These are phyloP conservation scores for Anarrhichthys ocellatus DNA, from an alignment of 2,113 vertebrate genomes.

Conservation along the genomic window DNA sequence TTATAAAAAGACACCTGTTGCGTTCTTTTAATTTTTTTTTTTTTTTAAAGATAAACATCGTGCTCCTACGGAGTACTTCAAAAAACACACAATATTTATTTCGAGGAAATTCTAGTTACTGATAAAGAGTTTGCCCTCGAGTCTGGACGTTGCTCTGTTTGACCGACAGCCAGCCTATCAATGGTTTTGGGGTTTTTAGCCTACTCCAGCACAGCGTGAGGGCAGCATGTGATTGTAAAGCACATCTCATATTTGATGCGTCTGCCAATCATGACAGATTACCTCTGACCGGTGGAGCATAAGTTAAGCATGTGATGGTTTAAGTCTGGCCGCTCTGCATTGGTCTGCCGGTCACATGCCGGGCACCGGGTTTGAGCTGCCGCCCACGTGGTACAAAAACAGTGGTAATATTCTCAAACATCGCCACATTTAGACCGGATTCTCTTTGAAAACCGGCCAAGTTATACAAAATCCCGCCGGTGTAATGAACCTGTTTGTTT, in stretches of 20 bases:
- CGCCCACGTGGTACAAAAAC: slow-evolving; percentile 26
- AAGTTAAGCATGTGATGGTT: slow-evolving; percentile 62
- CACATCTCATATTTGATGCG: slow-evolving; percentile 55
- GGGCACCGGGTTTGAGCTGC: slow-evolving; percentile 18
- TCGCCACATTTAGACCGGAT: not conserved
- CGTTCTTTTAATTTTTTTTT: not conserved
- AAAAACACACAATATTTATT: not conserved
- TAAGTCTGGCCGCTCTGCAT: slow-evolving; percentile 25
- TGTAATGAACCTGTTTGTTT: slow-evolving; percentile 62
- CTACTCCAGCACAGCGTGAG: slow-evolving; percentile 11
- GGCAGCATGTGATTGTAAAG: slow-evolving; percentile 56
- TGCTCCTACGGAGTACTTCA: not conserved
- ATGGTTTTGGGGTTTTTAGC: slow-evolving; percentile 55
- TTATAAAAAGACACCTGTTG: not conserved
- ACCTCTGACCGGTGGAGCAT: slow-evolving; percentile 31
- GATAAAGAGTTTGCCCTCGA: not conserved
- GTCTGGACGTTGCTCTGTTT: not conserved
- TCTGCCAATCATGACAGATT: slow-evolving; percentile 61
- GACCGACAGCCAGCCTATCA: slow-evolving; percentile 14
- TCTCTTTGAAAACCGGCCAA: slow-evolving; percentile 51
- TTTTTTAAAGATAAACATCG: too few species aligned
- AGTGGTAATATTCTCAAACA: slow-evolving; percentile 15
- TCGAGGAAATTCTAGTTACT: not conserved
- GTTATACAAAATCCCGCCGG: slow-evolving; percentile 37
- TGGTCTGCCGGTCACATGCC: slow-evolving; percentile 54